These are phyloP conservation scores for Rotaria socialis DNA, from an alignment of 2,888 invertebrate species.

Conservation along the genomic window DNA sequence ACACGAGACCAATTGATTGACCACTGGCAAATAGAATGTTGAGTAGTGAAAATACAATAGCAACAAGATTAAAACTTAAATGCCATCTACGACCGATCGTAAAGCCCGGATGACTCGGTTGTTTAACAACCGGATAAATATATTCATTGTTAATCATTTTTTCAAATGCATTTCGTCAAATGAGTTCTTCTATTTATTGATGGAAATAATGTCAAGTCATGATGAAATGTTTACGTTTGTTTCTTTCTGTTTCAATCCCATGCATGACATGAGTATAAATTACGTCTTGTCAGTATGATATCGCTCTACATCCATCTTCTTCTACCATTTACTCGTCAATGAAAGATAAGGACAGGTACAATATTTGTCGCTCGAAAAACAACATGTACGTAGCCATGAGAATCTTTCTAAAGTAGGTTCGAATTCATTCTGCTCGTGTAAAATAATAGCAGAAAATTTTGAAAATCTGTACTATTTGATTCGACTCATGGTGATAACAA, in stretches of 20 bases:
- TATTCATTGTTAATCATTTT: background rate
- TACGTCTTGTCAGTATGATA: background rate
- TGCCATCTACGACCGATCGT: background rate
- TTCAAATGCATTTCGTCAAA: background rate
- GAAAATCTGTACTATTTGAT: no score
- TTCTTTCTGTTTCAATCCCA: background rate
- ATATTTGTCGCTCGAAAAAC: background rate
- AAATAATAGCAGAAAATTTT: no score
- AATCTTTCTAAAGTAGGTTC: no score
- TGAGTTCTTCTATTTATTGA: background rate
- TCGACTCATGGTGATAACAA: no score
- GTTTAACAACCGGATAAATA: background rate
- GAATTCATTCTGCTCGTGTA: no score
- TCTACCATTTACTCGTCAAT: background rate
- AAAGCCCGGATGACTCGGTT: background rate
- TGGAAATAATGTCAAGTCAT: background rate
- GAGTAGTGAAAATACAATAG: background rate
- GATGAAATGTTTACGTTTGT: background rate
- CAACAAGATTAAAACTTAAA: background rate
- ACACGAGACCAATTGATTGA: conserved; percentile 15
- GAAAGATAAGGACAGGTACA: background rate
- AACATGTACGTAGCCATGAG: no score
- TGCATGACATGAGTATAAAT: background rate
- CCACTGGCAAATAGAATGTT: background rate
- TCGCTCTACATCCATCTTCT: background rate